Evolutionary conservation across 2,113 vertebrate genomes (phyloP).

Genomic region (Gopherus evgoodei): DNA sequence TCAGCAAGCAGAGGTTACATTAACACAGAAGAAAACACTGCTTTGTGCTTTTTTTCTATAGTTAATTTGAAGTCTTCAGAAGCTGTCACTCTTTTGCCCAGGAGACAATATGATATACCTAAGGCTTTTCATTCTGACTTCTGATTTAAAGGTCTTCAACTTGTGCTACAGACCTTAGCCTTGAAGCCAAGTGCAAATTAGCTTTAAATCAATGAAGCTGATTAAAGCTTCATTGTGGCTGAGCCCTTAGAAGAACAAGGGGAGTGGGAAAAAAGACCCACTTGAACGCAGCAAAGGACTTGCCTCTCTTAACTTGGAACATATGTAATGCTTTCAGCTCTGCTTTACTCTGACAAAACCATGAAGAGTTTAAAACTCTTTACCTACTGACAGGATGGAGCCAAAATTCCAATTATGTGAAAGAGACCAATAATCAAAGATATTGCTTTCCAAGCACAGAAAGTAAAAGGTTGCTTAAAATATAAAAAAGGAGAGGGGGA

Average conservation of each 20-base stretch:
- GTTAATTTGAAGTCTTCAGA: constrained; percentile 78
- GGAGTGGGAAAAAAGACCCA: constrained; percentile 67
- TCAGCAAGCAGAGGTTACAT: constrained; percentile 66
- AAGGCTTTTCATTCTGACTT: constrained; percentile 79
- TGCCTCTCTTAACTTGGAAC: constrained; percentile 82
- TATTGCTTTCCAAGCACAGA: constrained; percentile 82
- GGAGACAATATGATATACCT: constrained; percentile 81
- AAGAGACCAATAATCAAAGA: constrained; percentile 89
- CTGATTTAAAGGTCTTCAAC: constrained; percentile 83
- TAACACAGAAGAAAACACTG: constrained; percentile 66
- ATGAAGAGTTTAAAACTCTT: constrained; percentile 83
- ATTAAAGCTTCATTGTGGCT: constrained; percentile 85
- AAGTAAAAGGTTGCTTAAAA: constrained; percentile 77
- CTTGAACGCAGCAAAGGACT: constrained; percentile 81
- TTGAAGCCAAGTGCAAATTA: constrained; percentile 88
- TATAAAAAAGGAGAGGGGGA: constrained; percentile 13
- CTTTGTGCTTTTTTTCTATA: constrained; percentile 70
- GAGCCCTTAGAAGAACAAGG: constrained; percentile 70
- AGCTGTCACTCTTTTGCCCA: constrained; percentile 74
- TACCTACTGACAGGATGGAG: constrained; percentile 85
- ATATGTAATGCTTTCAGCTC: constrained; percentile 80
- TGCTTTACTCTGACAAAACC: constrained; percentile 76
- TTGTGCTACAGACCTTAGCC: constrained; percentile 83
- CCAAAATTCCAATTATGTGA: constrained; percentile 82
- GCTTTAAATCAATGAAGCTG: constrained; percentile 89